Evolutionary conservation across 2,888 invertebrate genomes (phyloP).

Genomic region (Sinodicranocentrus sp.): DNA sequence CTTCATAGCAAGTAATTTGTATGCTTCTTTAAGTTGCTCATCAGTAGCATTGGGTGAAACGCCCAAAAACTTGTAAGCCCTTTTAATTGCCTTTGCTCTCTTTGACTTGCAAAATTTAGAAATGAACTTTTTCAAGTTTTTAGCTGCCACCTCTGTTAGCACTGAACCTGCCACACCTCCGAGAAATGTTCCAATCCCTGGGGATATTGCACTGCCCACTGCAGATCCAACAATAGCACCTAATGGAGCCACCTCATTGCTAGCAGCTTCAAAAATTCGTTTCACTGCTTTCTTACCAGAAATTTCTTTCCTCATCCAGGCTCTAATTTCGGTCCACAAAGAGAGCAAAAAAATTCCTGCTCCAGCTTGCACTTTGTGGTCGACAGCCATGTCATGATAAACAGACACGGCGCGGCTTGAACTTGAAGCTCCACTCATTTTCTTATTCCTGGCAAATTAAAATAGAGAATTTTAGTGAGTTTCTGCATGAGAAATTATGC

Average conservation of each 20-base stretch:
- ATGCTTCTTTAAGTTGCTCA: conserved; percentile 20
- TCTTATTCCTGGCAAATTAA: no score
- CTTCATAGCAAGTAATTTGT: not conserved
- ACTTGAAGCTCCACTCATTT: no score
- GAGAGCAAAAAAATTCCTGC: no score
- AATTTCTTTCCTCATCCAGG: conserved; percentile 43
- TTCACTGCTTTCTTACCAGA: conserved; percentile 25
- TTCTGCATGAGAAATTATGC: no score
- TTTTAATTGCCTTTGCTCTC: conserved; percentile 19
- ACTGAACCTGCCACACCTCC: conserved; percentile 21
- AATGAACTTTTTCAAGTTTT: not conserved
- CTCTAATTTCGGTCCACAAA: conserved; percentile 1
- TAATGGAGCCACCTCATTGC: conserved; percentile 16
- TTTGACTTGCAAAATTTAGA: conserved; percentile 19
- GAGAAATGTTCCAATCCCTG: conserved; percentile 11
- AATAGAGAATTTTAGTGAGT: no score
- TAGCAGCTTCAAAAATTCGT: not conserved
- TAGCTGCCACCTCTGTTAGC: not conserved
- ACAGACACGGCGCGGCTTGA: no score
- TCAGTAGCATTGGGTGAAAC: not conserved
- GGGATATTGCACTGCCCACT: not conserved
- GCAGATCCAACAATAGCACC: conserved; percentile 40
- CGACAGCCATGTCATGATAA: no score
- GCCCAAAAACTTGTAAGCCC: conserved; percentile 29
- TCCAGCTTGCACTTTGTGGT: no score